Evolutionary conservation across 2,113 vertebrate genomes (phyloP).

Genomic region (Grantiella picta): DNA sequence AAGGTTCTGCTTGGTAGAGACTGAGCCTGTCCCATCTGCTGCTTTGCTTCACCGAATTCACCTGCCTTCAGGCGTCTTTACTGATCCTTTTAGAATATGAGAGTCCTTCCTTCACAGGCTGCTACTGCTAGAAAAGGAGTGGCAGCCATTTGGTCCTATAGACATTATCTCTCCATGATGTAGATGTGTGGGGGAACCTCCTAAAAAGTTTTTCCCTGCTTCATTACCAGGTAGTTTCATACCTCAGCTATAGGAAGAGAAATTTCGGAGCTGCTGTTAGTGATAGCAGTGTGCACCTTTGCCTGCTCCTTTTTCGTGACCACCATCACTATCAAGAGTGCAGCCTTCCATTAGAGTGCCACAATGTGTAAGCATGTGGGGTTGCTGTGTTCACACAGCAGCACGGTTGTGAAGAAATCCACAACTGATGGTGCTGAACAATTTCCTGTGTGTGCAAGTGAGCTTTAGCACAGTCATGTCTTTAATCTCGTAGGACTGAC

Average conservation of each 20-base stretch:
- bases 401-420: background rate
- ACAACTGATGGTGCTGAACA: background rate
- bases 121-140: background rate
- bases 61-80: background rate
- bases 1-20: too few species aligned
- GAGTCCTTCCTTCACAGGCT: background rate
- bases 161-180: background rate
- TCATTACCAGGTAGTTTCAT: background rate
- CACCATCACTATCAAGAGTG: background rate
- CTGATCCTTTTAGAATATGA: background rate
- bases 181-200: background rate
- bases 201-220: background rate
- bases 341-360: background rate
- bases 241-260: background rate
- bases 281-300: background rate
- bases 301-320: background rate
- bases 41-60: background rate
- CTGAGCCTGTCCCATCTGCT: background rate
- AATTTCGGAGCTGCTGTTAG: background rate
- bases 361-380: background rate
- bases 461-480: background rate
- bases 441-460: background rate
- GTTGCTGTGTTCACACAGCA: background rate
- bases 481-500: background rate
- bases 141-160: background rate